phyloP scores from a whole-genome alignment of 2,888 invertebrate species.

The Bugula neritina region DNA sequence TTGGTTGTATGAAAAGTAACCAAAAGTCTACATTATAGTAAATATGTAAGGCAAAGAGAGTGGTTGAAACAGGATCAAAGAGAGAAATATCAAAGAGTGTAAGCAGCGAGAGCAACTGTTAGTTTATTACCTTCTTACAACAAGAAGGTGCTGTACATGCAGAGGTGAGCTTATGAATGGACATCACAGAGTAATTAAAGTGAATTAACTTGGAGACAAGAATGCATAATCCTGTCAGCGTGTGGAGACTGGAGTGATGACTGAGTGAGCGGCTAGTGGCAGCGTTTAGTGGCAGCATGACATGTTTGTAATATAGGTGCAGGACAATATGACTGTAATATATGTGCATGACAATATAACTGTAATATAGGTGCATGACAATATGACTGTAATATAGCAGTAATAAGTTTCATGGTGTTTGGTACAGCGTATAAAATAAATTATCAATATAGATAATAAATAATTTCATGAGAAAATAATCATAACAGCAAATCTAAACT shows the following conservation, averaged over 20 bases:
- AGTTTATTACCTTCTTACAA: background rate
- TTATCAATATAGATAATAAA: too few relatives aligned
- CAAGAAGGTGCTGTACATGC: background rate
- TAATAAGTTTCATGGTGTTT: too few relatives aligned
- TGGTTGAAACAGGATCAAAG: background rate
- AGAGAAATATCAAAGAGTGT: background rate
- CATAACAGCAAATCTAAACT: too few relatives aligned
- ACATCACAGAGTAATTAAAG: background rate
- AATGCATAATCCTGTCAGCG: slow-evolving; percentile 15
- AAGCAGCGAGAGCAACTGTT: background rate
- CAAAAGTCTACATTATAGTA: background rate
- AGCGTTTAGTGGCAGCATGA: too few relatives aligned
- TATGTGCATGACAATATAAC: too few relatives aligned
- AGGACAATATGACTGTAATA: too few relatives aligned
- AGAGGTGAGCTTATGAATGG: background rate
- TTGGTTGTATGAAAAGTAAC: background rate
- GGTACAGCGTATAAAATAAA: too few relatives aligned
- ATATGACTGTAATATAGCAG: too few relatives aligned
- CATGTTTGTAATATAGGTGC: too few relatives aligned
- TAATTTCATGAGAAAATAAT: too few relatives aligned
- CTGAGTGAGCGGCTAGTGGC: too few relatives aligned
- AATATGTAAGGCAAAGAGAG: background rate
- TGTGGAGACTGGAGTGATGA: background rate
- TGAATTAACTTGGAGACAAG: background rate
- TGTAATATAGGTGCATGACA: too few relatives aligned